These are phyloP conservation scores for Acestrorhynchus altus DNA, from an alignment of 2,797 vertebrate species.

Conservation along the genomic window DNA sequence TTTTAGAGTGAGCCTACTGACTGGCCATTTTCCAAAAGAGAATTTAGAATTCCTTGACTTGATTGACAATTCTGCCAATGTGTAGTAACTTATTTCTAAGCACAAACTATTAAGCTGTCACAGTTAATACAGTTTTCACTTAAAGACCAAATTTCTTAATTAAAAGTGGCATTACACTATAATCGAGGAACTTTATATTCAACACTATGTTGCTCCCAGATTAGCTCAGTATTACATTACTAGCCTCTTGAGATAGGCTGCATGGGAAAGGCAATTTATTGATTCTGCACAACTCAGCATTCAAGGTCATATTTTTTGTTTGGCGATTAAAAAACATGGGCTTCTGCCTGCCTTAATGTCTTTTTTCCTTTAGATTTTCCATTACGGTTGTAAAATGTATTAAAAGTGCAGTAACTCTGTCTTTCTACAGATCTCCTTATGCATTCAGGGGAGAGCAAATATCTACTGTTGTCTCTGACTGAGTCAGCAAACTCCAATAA, in stretches of 20 bases:
- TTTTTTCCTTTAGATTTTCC: constrained; percentile 66
- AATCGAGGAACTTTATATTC: constrained; percentile 41
- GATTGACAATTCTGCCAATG: constrained; percentile 25
- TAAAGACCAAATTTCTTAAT: constrained; percentile 43
- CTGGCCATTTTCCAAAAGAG: background rate
- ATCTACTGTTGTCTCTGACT: constrained; percentile 65
- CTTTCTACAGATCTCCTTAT: constrained; percentile 70
- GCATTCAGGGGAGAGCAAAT: constrained; percentile 70
- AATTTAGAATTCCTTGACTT: constrained; percentile 17
- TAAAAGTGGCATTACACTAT: constrained; percentile 34
- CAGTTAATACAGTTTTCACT: constrained; percentile 21
- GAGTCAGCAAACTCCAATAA: constrained; percentile 77
- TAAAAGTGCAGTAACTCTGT: constrained; percentile 64
- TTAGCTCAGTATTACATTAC: constrained; percentile 17
- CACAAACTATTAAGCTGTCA: constrained; percentile 26
- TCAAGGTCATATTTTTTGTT: constrained; percentile 62
- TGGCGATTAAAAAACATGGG: constrained; percentile 68
- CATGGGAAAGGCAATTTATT: constrained; percentile 54
- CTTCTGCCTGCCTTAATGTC: constrained; percentile 67
- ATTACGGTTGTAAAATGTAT: constrained; percentile 76
- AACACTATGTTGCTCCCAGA: background rate
- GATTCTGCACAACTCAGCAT: constrained; percentile 56
- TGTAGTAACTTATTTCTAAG: constrained; percentile 36
- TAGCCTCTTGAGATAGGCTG: constrained; percentile 26
- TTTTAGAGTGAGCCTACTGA: too few relatives aligned